Evolutionary conservation across 2,797 vertebrate genomes (phyloP).

Genomic region (Salmo trutta): DNA sequence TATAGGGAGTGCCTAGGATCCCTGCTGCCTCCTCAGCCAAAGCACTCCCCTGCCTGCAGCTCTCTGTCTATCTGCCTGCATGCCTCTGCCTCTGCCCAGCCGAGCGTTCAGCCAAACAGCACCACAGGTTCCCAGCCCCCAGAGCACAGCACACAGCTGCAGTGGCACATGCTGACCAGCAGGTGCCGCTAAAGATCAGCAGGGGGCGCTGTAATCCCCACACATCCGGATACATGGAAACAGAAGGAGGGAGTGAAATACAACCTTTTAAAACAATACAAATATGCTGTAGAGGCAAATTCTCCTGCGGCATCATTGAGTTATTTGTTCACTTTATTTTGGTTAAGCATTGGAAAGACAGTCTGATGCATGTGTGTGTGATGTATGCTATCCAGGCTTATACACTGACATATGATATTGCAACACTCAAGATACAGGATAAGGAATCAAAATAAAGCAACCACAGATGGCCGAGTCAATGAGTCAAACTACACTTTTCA

Average conservation of each 20-base stretch:
- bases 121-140: background rate
- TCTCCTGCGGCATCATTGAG: conserved; percentile 55
- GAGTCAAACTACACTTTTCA: conserved; percentile 21
- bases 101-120: conserved; percentile 60
- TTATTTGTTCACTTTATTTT: conserved; percentile 48
- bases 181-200: conserved; percentile 77
- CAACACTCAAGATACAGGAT: conserved; percentile 30
- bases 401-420: background rate
- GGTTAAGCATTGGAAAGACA: conserved; percentile 44
- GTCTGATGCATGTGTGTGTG: conserved; percentile 23
- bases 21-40: conserved; percentile 44
- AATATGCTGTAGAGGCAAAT: conserved; percentile 7
- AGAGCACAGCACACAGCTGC: conserved; percentile 30
- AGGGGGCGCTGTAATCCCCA: conserved; percentile 24
- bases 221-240: conserved; percentile 22
- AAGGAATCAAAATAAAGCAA: conserved; percentile 31
- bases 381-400: background rate
- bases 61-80: conserved; percentile 58
- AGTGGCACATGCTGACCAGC: conserved; percentile 59
- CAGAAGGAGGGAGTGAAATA: conserved; percentile 31
- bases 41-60: conserved; percentile 59
- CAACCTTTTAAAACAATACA: conserved; percentile 50
- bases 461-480: conserved; percentile 34
- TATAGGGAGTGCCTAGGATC: conserved; percentile 1
- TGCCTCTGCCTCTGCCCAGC: conserved; percentile 60